These are phyloP conservation scores for Syncerus caffer DNA, from an alignment of 2,797 vertebrate genomes.

Conservation along the genomic window DNA sequence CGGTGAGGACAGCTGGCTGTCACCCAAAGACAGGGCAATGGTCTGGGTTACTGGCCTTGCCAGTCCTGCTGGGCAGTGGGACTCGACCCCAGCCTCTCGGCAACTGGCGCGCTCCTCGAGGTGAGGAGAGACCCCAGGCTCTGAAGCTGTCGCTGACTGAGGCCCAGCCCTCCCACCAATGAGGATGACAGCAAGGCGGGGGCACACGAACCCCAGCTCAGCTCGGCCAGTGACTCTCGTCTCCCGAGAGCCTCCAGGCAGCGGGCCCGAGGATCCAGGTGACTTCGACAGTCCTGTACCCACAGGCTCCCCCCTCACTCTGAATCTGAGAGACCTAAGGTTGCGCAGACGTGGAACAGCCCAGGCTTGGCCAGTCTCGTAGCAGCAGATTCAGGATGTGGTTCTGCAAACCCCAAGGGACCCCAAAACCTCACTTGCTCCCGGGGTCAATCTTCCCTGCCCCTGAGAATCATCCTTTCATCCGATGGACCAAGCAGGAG, in stretches of 20 bases:
- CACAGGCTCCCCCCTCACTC: background rate
- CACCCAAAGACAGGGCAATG: background rate
- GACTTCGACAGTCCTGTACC: background rate
- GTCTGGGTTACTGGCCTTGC: background rate
- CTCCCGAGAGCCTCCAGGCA: background rate
- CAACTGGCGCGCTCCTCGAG: rapidly evolving
- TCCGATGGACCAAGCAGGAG: background rate
- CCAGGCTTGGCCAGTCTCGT: background rate
- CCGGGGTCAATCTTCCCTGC: background rate
- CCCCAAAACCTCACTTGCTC: background rate
- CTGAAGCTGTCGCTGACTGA: background rate
- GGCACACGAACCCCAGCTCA: background rate
- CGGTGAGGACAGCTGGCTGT: rapidly evolving
- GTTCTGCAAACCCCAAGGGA: background rate
- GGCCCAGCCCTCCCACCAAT: background rate
- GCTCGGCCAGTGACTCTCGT: background rate
- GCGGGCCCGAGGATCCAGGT: rapidly evolving
- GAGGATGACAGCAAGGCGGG: background rate
- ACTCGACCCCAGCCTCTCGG: background rate
- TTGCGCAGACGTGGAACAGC: rapidly evolving
- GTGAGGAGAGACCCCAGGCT: rapidly evolving
- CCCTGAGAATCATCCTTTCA: background rate
- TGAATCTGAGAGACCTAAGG: background rate
- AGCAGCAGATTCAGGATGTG: too few species aligned
- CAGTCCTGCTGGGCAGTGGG: background rate